phyloP scores from a whole-genome alignment of 1,140 invertebrate genomes.

The Cydia amplana region DNA sequence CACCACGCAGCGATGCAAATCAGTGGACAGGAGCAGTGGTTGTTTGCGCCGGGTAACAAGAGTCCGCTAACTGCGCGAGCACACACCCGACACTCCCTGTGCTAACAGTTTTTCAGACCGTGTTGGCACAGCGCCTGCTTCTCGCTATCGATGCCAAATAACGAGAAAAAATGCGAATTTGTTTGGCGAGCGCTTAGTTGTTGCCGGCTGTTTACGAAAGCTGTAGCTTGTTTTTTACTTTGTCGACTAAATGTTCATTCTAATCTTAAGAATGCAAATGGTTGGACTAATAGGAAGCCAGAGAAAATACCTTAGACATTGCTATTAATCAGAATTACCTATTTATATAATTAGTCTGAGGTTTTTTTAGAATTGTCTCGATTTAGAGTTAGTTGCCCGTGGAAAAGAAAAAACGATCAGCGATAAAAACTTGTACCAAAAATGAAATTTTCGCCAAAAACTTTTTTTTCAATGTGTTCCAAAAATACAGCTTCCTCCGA shows the following conservation, averaged over 20 bases:
- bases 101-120: constrained; percentile 53
- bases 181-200: not conserved
- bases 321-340: too few relatives aligned
- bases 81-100: constrained; percentile 62
- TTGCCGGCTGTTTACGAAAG: not conserved
- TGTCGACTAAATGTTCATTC: too few relatives aligned
- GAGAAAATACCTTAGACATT: too few relatives aligned
- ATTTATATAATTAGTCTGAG: too few relatives aligned
- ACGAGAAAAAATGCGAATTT: constrained; percentile 27
- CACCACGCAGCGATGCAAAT: constrained; percentile 57
- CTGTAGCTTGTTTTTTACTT: not conserved
- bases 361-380: too few relatives aligned
- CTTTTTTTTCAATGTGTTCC: too few relatives aligned
- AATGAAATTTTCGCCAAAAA: too few relatives aligned
- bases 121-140: constrained; percentile 43
- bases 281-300: too few relatives aligned
- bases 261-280: too few relatives aligned
- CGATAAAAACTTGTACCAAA: too few relatives aligned
- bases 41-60: constrained; percentile 35
- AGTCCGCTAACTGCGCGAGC: constrained; percentile 56
- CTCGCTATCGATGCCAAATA: constrained; percentile 48
- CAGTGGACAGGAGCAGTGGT: constrained; percentile 45
- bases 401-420: too few relatives aligned
- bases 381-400: too few relatives aligned
- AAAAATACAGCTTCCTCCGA: constrained; percentile 23